phyloP scores from a whole-genome alignment of 2,113 vertebrate species.

The Perccottus glenii region DNA sequence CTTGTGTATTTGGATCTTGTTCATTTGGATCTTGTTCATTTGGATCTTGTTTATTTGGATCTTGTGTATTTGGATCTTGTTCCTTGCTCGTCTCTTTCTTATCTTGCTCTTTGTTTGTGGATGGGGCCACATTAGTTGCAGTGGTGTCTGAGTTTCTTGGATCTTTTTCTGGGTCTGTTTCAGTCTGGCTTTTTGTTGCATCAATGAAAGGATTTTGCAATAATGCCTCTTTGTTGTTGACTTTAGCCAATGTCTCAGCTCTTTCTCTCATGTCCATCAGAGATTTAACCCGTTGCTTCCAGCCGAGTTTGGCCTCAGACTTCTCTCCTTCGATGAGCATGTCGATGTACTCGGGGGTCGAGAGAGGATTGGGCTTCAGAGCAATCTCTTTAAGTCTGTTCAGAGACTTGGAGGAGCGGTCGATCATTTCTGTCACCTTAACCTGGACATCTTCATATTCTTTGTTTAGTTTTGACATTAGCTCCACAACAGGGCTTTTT shows the following conservation, averaged over 20 bases:
- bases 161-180: no score
- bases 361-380: slow-evolving; percentile 54
- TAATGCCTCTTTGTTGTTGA: not conserved
- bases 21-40: no score
- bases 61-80: no score
- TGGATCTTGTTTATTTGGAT: no score
- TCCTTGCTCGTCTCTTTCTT: no score
- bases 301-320: slow-evolving; percentile 34
- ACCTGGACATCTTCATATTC: not conserved
- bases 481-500: not conserved
- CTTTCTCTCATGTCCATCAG: slow-evolving; percentile 6
- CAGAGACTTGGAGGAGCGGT: not conserved
- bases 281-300: slow-evolving; percentile 7
- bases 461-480: not conserved
- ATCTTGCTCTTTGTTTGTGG: no score
- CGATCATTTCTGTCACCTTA: not conserved
- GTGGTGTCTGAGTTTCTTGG: no score
- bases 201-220: no score
- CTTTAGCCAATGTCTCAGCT: slow-evolving; percentile 11
- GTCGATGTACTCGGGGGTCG: slow-evolving; percentile 54
- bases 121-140: no score
- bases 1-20: no score
- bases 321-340: slow-evolving; percentile 48
- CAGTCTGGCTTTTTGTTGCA: no score
- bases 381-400: slow-evolving; percentile 53